Evolutionary conservation across 2,113 vertebrate genomes (phyloP).

Genomic region (Mustelus asterias): DNA sequence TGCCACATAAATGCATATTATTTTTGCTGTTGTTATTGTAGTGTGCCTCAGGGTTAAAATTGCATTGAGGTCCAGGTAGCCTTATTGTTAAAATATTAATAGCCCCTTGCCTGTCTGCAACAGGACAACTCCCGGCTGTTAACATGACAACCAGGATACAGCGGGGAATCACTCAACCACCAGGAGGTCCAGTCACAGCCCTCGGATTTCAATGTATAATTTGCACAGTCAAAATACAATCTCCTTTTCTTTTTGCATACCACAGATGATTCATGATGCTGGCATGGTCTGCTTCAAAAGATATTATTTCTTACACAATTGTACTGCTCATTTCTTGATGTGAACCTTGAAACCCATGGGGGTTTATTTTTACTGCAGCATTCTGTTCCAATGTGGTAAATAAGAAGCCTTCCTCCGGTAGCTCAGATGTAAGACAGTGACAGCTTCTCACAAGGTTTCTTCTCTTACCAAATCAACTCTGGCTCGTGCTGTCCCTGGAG

Average conservation of each 20-base stretch:
- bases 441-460: slow-evolving; percentile 23
- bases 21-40: no score
- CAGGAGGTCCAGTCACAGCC: not conserved
- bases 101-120: not conserved
- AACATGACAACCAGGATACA: not conserved
- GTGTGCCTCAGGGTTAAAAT: not conserved
- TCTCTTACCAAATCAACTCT: slow-evolving; percentile 18
- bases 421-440: not conserved
- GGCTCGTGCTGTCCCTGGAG: not conserved
- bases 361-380: not conserved
- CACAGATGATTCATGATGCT: no score
- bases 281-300: not conserved
- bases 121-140: not conserved
- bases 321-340: not conserved
- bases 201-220: not conserved
- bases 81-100: not conserved
- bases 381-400: slow-evolving; percentile 22
- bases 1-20: no score
- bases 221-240: not conserved
- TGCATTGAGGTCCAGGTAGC: not conserved
- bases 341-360: not conserved
- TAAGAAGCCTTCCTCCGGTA: not conserved
- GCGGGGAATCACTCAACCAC: not conserved
- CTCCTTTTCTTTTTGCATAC: not conserved
- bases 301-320: not conserved